These are phyloP conservation scores for Tipula helvola DNA, from an alignment of 2,888 invertebrate species.

Conservation along the genomic window DNA sequence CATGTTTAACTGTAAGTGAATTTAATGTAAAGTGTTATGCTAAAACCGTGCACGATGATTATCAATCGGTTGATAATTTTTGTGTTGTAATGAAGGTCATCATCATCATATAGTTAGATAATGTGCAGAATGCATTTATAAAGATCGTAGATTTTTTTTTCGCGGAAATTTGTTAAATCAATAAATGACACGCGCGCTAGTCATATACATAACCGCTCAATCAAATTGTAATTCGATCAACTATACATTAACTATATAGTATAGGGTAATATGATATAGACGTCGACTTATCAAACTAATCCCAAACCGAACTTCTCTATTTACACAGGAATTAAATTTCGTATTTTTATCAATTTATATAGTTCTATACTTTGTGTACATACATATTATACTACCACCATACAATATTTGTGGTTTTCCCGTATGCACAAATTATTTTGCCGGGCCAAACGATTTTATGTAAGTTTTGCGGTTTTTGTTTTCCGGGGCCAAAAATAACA, in stretches of 20 bases:
- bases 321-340: not conserved
- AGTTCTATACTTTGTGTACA: not conserved
- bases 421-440: not conserved
- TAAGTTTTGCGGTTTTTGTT: not conserved
- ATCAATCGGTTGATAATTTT: not conserved
- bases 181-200: not conserved
- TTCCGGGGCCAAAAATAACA: not conserved
- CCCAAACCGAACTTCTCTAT: not conserved
- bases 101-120: not conserved
- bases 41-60: not conserved
- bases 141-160: not conserved
- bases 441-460: not conserved
- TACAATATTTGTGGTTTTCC: too few relatives aligned
- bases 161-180: not conserved
- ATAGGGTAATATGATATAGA: not conserved
- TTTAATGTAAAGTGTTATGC: not conserved
- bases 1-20: not conserved
- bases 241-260: not conserved
- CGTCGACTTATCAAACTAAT: not conserved
- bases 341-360: not conserved
- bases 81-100: not conserved
- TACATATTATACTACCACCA: too few relatives aligned
- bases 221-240: not conserved
- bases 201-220: too few relatives aligned
- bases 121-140: not conserved